A percentile compares a stretch with the other conserved stretches of the same genome.
Conservation (phyloP, 2,797 vertebrate species). For the Linurgus olivaceus region DNA sequence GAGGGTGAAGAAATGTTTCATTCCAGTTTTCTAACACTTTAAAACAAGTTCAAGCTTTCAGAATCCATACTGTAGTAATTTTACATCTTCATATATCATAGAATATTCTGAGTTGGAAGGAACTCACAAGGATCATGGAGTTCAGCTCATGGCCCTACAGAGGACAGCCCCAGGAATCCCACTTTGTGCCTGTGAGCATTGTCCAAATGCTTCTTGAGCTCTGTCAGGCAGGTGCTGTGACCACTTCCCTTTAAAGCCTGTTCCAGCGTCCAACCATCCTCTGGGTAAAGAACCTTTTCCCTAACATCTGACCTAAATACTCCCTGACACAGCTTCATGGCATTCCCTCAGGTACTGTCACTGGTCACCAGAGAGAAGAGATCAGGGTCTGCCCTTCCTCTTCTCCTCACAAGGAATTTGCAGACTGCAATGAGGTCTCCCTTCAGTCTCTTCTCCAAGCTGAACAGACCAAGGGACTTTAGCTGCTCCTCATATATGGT, state of each 20-base stretch:
- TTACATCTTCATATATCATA: neutral
- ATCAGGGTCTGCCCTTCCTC: too few relatives aligned
- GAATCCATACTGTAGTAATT: neutral
- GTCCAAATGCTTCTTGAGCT: neutral
- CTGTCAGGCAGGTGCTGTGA: neutral
- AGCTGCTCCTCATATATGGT: neutral
- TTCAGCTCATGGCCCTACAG: neutral
- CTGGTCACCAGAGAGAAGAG: neutral
- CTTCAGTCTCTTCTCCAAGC: neutral
- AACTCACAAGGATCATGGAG: neutral
- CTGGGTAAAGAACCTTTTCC: neutral
- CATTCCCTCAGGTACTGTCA: neutral
- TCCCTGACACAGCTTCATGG: neutral
- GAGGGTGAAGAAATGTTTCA: neutral
- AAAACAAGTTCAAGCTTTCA: neutral
- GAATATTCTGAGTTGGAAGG: neutral
- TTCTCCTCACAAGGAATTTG: neutral
- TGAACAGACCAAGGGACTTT: neutral
- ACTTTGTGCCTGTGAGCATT: neutral
- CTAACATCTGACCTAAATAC: neutral
- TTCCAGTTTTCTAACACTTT: neutral
- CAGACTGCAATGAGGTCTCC: too few relatives aligned
- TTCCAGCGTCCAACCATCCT: rapidly evolving
- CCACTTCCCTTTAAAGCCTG: neutral
- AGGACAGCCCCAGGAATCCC: neutral